Percentiles rank a stretch among this genome's conserved stretches.
Evolutionary conservation across 1,140 invertebrate species (phyloP).

Genomic region (Drosophila littoralis): DNA sequence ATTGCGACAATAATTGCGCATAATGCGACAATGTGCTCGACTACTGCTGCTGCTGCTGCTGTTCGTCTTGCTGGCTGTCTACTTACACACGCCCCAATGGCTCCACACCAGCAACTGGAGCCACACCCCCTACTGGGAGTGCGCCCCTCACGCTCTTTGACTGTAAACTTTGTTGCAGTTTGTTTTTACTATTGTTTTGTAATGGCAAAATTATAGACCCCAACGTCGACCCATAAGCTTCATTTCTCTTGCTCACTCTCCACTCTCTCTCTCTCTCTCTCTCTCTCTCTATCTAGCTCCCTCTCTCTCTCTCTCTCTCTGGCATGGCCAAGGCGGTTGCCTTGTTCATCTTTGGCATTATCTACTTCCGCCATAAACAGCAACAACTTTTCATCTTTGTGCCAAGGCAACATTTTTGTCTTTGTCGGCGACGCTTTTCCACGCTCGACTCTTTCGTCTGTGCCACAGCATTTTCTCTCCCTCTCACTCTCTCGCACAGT

Average conservation of each 20-base stretch:
- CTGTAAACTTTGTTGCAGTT: conserved; percentile 78
- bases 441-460: conserved; percentile 22
- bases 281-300: conserved; percentile 16
- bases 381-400: conserved; percentile 83
- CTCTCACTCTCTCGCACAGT: conserved; percentile 21
- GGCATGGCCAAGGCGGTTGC: conserved; percentile 46
- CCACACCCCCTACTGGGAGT: neutral
- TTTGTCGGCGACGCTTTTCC: conserved; percentile 47
- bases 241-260: conserved; percentile 51
- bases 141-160: neutral
- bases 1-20: conserved; percentile 84
- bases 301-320: conserved; percentile 10
- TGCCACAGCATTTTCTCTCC: neutral
- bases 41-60: no score
- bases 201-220: conserved; percentile 82
- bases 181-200: conserved; percentile 83
- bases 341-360: conserved; percentile 83
- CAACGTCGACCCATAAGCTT: conserved; percentile 74
- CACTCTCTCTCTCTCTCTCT: conserved; percentile 1
- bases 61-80: conserved; percentile 31
- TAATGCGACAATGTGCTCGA: conserved; percentile 78
- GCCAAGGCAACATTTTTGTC: conserved; percentile 60
- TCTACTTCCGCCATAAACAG: conserved; percentile 82
- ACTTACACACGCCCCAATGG: conserved; percentile 60
- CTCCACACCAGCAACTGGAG: neutral